These are phyloP conservation scores for Ceriagrion tenellum DNA, from an alignment of 2,888 invertebrate genomes.

Conservation along the genomic window DNA sequence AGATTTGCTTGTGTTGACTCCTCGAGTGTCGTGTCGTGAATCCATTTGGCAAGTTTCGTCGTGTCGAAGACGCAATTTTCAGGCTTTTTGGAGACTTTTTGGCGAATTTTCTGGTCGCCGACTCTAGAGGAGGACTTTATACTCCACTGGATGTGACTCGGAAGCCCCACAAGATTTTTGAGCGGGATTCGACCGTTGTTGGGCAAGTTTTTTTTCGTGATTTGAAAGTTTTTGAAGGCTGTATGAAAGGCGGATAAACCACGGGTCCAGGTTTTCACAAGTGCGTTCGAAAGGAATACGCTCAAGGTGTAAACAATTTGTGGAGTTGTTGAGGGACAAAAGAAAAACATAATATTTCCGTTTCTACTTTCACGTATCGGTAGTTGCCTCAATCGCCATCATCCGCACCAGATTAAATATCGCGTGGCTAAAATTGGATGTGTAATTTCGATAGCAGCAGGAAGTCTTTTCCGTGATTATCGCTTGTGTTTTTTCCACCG, in stretches of 20 bases:
- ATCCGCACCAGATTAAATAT: not conserved
- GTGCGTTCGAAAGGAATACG: not conserved
- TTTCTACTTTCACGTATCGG: not conserved
- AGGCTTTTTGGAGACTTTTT: not conserved
- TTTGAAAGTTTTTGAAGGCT: not conserved
- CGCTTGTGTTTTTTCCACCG: not conserved
- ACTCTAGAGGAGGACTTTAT: not conserved
- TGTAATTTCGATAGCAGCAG: not conserved
- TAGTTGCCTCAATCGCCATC: not conserved
- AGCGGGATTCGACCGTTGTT: not conserved
- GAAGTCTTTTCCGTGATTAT: not conserved
- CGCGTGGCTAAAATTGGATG: not conserved
- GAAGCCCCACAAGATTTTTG: not conserved
- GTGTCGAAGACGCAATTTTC: not conserved
- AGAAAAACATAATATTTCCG: not conserved
- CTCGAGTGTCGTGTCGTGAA: not conserved
- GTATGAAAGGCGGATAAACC: not conserved
- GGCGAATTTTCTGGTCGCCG: not conserved
- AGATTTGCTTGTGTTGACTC: not conserved
- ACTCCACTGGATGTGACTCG: not conserved
- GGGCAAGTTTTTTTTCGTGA: not conserved
- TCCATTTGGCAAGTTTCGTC: not conserved
- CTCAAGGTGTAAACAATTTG: not conserved
- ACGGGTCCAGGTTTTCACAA: too few species aligned
- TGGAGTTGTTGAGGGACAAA: not conserved